Evolutionary conservation across 2,113 vertebrate genomes (phyloP).

Genomic region (Stegastes partitus): DNA sequence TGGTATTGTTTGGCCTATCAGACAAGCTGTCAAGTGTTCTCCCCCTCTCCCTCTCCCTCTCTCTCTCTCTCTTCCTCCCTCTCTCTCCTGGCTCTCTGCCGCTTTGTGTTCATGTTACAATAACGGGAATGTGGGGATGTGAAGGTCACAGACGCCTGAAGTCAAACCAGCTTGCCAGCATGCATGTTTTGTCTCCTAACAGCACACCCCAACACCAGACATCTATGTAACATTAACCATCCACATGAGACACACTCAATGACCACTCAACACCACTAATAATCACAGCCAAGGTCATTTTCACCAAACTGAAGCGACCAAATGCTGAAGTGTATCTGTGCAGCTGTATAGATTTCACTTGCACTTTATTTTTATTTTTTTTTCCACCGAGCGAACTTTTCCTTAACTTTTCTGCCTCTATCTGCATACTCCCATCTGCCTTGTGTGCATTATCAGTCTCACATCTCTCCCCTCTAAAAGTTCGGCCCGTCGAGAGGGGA

Average conservation of each 20-base stretch:
- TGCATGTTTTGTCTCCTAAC: slow-evolving; percentile 71
- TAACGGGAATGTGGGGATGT: slow-evolving; percentile 78
- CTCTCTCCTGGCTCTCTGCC: slow-evolving; percentile 58
- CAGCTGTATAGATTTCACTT: slow-evolving; percentile 45
- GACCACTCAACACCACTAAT: slow-evolving; percentile 33
- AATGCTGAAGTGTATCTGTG: slow-evolving; percentile 33
- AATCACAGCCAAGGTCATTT: slow-evolving; percentile 65
- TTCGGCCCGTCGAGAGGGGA: slow-evolving; percentile 63
- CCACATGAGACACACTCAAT: slow-evolving; percentile 48
- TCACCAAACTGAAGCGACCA: slow-evolving; percentile 24
- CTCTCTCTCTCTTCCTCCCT: slow-evolving; percentile 17
- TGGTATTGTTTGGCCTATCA: slow-evolving; percentile 90
- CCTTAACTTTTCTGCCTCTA: slow-evolving; percentile 59
- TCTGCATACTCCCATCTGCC: slow-evolving; percentile 74
- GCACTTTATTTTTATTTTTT: slow-evolving; percentile 7
- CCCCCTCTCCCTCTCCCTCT: slow-evolving; percentile 29
- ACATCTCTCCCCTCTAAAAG: slow-evolving; percentile 74
- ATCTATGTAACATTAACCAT: slow-evolving; percentile 70
- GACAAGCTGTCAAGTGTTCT: slow-evolving; percentile 84
- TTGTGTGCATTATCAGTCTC: slow-evolving; percentile 72
- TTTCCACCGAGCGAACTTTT: slow-evolving; percentile 44
- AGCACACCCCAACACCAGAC: slow-evolving; percentile 50
- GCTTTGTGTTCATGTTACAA: slow-evolving; percentile 84
- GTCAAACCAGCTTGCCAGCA: slow-evolving; percentile 55
- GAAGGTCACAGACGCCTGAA: slow-evolving; percentile 88